These are phyloP conservation scores for Pachliopta kotzebuea DNA, from an alignment of 2,888 invertebrate species.

Conservation along the genomic window DNA sequence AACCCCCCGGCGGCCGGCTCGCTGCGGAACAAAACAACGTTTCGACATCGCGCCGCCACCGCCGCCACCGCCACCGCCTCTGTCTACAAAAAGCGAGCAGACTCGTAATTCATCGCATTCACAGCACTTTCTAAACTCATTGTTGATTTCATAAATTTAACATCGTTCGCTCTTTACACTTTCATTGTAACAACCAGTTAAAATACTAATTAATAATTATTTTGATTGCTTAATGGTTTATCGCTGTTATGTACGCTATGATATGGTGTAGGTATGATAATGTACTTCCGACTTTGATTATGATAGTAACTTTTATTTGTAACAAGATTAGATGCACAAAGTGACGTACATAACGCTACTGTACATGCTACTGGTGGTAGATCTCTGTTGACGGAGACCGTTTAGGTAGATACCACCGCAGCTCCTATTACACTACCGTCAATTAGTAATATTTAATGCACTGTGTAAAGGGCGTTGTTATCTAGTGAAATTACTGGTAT, in stretches of 20 bases:
- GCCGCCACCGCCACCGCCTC: slow-evolving; percentile 41
- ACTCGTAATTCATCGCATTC: slow-evolving; percentile 52
- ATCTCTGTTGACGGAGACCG: too few relatives aligned
- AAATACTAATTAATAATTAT: not conserved
- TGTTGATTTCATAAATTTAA: slow-evolving; percentile 44
- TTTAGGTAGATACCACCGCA: too few relatives aligned
- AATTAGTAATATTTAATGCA: too few relatives aligned
- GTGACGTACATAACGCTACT: not conserved
- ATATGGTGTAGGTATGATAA: not conserved
- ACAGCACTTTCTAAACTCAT: slow-evolving; percentile 67
- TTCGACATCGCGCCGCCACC: slow-evolving; percentile 52
- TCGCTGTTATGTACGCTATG: not conserved
- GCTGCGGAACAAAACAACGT: slow-evolving; percentile 44
- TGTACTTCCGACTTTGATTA: not conserved
- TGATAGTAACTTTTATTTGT: not conserved
- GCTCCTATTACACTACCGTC: too few relatives aligned
- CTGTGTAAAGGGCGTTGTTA: too few relatives aligned
- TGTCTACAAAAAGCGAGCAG: slow-evolving; percentile 56
- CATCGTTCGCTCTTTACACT: slow-evolving; percentile 23
- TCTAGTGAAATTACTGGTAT: too few relatives aligned
- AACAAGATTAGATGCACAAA: not conserved
- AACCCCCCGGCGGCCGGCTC: slow-evolving; percentile 29
- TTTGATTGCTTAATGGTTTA: not conserved
- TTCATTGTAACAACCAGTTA: not conserved
- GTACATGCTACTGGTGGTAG: too few relatives aligned